Evolutionary conservation across 2,113 vertebrate genomes (phyloP).

Genomic region (Zootoca vivipara): DNA sequence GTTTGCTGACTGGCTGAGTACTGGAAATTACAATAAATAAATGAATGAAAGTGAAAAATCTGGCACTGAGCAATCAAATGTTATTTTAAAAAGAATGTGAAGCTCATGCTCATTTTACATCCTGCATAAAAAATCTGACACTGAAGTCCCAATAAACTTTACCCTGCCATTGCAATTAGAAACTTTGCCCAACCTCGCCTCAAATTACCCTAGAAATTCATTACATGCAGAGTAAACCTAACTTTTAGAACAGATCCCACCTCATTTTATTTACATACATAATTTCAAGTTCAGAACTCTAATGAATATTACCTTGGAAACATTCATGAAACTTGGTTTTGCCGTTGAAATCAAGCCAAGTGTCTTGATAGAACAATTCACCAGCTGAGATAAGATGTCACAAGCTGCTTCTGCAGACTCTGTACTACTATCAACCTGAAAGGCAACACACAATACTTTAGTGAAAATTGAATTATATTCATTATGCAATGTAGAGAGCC

Average conservation of each 20-base stretch:
- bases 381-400: constrained; percentile 90
- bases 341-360: constrained; percentile 90
- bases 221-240: background rate
- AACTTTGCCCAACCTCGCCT: background rate
- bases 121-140: background rate
- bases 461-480: background rate
- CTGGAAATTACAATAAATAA: background rate
- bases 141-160: background rate
- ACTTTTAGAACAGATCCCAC: background rate
- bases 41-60: background rate
- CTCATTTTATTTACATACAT: background rate
- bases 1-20: background rate
- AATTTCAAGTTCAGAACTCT: background rate
- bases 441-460: constrained; percentile 7
- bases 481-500: background rate
- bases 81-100: background rate
- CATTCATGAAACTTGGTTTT: constrained; percentile 89
- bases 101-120: background rate
- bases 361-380: constrained; percentile 91
- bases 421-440: constrained; percentile 88
- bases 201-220: background rate
- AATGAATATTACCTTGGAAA: constrained; percentile 81
- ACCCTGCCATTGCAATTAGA: background rate
- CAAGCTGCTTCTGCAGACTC: constrained; percentile 91
- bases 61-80: too few relatives aligned